These are phyloP conservation scores for Scaptodrosophila lebanonensis DNA, from an alignment of 1,140 invertebrate species.

Conservation along the genomic window DNA sequence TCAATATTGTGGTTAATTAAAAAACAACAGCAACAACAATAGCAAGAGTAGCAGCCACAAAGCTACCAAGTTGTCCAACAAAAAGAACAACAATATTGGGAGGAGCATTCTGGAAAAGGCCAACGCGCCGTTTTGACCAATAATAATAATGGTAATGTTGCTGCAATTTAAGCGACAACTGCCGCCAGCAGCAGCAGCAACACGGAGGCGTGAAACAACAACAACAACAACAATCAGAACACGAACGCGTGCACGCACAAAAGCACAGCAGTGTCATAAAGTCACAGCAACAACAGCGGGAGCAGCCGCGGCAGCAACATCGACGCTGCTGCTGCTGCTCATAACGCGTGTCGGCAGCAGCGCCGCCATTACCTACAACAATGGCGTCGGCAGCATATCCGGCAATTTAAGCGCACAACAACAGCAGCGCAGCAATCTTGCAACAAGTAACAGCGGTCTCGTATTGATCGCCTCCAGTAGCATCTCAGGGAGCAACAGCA, in stretches of 20 bases:
- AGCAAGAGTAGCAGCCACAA: conserved; percentile 4
- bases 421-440: conserved; percentile 26
- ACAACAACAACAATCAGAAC: conserved; percentile 20
- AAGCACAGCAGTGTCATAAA: conserved; percentile 33
- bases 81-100: conserved; percentile 40
- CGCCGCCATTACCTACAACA: conserved; percentile 50
- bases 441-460: conserved; percentile 48
- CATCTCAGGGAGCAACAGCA: conserved; percentile 13
- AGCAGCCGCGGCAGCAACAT: conserved; percentile 1
- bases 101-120: neutral
- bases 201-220: conserved; percentile 1
- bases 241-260: conserved; percentile 36
- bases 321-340: conserved; percentile 20
- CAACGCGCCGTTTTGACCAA: conserved; percentile 65
- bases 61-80: conserved; percentile 23
- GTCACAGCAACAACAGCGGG: conserved; percentile 6
- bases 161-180: conserved; percentile 57
- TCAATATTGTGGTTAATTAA: conserved; percentile 60
- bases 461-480: conserved; percentile 58
- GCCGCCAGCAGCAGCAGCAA: conserved; percentile 52
- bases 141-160: conserved; percentile 70
- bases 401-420: conserved; percentile 47
- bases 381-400: conserved; percentile 25
- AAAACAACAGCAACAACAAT: conserved; percentile 16
- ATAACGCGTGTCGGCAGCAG: conserved; percentile 8